Base-by-base conservation (phyloP, 2,888 invertebrate species). In the Lypha dubia region DNA sequence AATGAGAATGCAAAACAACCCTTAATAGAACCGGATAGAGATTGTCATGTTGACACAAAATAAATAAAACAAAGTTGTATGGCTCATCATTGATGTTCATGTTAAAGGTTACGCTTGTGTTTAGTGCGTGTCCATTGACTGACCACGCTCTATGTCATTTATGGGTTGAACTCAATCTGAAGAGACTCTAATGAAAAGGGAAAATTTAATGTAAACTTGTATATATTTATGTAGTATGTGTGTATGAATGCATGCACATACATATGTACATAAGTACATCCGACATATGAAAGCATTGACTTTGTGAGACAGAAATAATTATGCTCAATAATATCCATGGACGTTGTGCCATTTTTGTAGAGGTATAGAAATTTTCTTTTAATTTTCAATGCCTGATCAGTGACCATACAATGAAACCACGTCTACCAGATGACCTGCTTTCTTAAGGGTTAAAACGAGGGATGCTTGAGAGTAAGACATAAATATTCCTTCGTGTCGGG, bases 81-180 rank as follows among this genome's bases (percentile, higher is more conserved):
- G 51, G 62, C 68, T 74, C 49, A 75, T 75, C 71, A 46, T 53
- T 9, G 38, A 24, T 22, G 35, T 46, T 20, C 15, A 86, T 87
- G 89, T 87, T 88, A 89, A 90, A 89, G 89, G 89, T 89, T 90
- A 90, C 87, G 89, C 89, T 89, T 89, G 89, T 86, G 89, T 88
- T 84, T 86, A 87, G 90, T 90, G 85, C 90, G 90, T 89, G 90
- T 88, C 90, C 88, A 87, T 79, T 79, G 75, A 81, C 73, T 68
- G 68, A 81, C 76, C 76, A 67, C 65, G 67, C 46, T 67, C 60
- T 71, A 8, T 58, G 75, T 60, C 73, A 70, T 51, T 60, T 76
- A 60, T 44, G 51, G 71, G 28, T 65, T 75, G 71, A 74, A 83
- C 82, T 28, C 28, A 67, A 41, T 49, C 32, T 74, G 17, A 53